Percentiles rank a stretch among this genome's conserved stretches.
Evolutionary conservation across 1,140 invertebrate species (phyloP).

Genomic region (Xylocopa sonorina): DNA sequence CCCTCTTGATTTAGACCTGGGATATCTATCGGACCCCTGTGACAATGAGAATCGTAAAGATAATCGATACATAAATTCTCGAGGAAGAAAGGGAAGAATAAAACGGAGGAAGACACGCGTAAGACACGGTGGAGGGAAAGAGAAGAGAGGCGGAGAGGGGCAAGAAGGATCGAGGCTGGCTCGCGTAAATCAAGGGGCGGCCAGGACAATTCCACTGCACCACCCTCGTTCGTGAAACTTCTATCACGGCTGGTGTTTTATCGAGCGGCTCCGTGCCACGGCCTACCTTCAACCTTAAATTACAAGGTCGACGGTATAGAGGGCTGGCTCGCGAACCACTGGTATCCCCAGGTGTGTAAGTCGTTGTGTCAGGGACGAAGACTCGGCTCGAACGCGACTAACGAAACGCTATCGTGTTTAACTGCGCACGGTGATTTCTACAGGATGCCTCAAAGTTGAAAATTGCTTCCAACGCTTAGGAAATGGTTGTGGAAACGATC

Average conservation of each 20-base stretch:
- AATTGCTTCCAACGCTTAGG: background rate
- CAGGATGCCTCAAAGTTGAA: background rate
- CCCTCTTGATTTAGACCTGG: background rate
- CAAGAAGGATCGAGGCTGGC: constrained; percentile 20
- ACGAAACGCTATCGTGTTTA: background rate
- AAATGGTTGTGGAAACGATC: no score
- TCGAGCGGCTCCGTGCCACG: constrained; percentile 26
- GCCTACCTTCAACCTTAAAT: constrained; percentile 44
- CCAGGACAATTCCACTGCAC: background rate
- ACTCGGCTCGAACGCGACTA: background rate
- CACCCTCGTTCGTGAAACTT: constrained; percentile 11
- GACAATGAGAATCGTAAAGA: constrained; percentile 17
- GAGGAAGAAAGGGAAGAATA: background rate
- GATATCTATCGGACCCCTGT: background rate
- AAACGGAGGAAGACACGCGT: background rate
- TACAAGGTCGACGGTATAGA: constrained; percentile 30
- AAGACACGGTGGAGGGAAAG: background rate
- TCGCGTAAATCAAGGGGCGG: constrained; percentile 16
- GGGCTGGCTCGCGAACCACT: background rate
- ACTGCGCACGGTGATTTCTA: background rate
- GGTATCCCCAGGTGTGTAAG: constrained; percentile 9
- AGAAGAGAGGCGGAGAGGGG: background rate
- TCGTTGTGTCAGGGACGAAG: constrained; percentile 9
- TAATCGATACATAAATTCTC: constrained; percentile 34
- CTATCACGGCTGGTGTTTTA: constrained; percentile 43